phyloP scores from a whole-genome alignment of 2,888 invertebrate species.

The Eurytoma adleriae region DNA sequence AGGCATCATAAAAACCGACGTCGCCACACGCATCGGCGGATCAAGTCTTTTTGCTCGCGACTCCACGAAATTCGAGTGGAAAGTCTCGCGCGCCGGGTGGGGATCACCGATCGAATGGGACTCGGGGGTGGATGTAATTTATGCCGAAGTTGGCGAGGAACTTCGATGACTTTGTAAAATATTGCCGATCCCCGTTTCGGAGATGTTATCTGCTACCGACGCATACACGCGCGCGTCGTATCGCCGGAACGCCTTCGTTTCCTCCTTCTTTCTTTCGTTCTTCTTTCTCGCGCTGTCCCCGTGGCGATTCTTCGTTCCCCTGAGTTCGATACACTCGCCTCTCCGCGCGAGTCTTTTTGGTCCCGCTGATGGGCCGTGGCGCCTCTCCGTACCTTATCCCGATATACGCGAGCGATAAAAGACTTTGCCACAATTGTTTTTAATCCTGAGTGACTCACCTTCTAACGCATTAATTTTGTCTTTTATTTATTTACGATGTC shows the following conservation, averaged over 20 bases:
- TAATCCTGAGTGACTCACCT: background rate
- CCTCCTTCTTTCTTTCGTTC: conserved; percentile 51
- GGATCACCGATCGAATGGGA: background rate
- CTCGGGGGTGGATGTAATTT: conserved; percentile 65
- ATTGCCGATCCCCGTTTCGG: conserved; percentile 71
- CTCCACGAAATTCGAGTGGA: conserved; percentile 23
- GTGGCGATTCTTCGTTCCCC: conserved; percentile 14
- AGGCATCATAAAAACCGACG: background rate
- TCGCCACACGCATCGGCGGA: background rate
- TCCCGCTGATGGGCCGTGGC: background rate
- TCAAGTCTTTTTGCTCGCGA: background rate
- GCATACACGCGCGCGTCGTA: conserved; percentile 64
- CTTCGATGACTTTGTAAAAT: conserved; percentile 75
- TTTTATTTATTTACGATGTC: no score
- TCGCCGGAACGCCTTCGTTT: conserved; percentile 65
- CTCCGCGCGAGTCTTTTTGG: background rate
- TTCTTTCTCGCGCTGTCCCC: conserved; percentile 47
- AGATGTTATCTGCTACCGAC: conserved; percentile 69
- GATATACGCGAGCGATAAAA: conserved; percentile 30
- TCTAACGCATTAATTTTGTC: conserved; percentile 15
- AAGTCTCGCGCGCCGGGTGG: background rate
- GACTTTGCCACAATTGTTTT: conserved; percentile 15
- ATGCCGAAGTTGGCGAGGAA: conserved; percentile 73
- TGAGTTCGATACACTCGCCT: conserved; percentile 23
- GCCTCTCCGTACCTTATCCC: conserved; percentile 9